Evolutionary conservation across 1,140 invertebrate genomes (phyloP), one percentile per base, ranked within the genome.

Genomic region (Dendroctonus ponderosae): DNA sequence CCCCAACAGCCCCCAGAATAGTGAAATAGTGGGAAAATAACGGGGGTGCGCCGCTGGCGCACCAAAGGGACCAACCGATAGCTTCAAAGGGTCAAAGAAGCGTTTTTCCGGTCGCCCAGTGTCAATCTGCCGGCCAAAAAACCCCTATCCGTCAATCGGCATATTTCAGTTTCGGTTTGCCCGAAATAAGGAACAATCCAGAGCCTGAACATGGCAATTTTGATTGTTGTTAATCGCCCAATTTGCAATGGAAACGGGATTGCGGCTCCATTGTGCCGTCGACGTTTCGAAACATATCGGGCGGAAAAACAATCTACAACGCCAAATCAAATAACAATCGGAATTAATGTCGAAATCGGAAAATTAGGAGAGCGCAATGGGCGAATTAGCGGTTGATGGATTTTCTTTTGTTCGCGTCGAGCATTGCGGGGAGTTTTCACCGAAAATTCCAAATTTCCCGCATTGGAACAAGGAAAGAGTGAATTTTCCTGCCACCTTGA

Each of bases 251-350:
- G 57, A 59, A 59, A 59, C 57, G 5, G 57, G 57, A 4, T 26
- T 26, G 57, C 57, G 15, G n/a, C 38, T 9, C 40, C 42, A 59
- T 59, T 59, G 57, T 59, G 7, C 26, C 57, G 57, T 46, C 42
- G 57, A 43, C 57, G 26, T 59, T 59, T 59, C 57, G 48, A 59
- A 59, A 59, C 57, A 59, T 59, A 59, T 59, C 57, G 57, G 57
- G 12, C 57, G 57, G 57, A 59, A 59, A 59, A 59, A 59, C 57
- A 59, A 59, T 59, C 48, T 46, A 59, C 57, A 26, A 59, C 57
- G 57, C 57, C 57, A 59, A 59, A 59, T 59, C 57, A 59, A 59
- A 59, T 59, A 48, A 59, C 57, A 59, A 59, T 59, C 5, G 26
- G 40, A 59, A 46, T 59, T 59, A 42, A 59, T 59, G 41, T 59